Base-by-base conservation (phyloP, 2,113 vertebrate genomes). In the Tyto alba region DNA sequence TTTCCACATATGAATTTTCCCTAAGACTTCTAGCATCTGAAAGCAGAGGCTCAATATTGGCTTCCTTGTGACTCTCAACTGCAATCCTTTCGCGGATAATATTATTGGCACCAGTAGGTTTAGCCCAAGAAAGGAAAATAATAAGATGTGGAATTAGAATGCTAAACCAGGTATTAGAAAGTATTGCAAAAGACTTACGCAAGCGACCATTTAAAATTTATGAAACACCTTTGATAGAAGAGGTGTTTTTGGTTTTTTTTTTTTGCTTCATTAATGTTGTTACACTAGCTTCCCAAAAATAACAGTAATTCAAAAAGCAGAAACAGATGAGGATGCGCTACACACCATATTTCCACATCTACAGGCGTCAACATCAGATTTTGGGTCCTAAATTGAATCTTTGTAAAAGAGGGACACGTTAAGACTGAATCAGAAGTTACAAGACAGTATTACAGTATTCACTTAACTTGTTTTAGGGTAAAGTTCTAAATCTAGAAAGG, bases 171-270 rank as follows among this genome's bases (percentile, higher is more conserved):
- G 7, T n/a, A 75, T 45, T 20, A 47, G 34, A 74, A 90, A 11
- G 19, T 34, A 69, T 4, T 57, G 11, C 2, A 47, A 38, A 88
- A 41, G 19, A 20, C 5, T 47, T 88, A 52, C 36, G 20, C 12
- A 79, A 56, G 11, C 5, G 5, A 40, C 5, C 0, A 43, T 57
- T 68, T 73, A 62, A 83, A 82, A 60, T n/a, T 41, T 79, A 82
- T 29, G 10, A 82, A 67, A 40, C 4, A 13, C 3, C 22, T 79
- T 59, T 21, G 12, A 16, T 9, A 26, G 40, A 83, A 80, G 27
- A 30, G 1, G 9, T 1, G 0, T 8, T 27, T 41, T 43, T 18
- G n/a, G n/a, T n/a, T 68, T 55, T 7, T 13, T 62, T 63, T 7
- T 13, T 66, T 68, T 85, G 20, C 21, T 56, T 38, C 21, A 10